phyloP scores from a whole-genome alignment of 1,140 invertebrate species.

The Trichomalopsis sarcophagae region DNA sequence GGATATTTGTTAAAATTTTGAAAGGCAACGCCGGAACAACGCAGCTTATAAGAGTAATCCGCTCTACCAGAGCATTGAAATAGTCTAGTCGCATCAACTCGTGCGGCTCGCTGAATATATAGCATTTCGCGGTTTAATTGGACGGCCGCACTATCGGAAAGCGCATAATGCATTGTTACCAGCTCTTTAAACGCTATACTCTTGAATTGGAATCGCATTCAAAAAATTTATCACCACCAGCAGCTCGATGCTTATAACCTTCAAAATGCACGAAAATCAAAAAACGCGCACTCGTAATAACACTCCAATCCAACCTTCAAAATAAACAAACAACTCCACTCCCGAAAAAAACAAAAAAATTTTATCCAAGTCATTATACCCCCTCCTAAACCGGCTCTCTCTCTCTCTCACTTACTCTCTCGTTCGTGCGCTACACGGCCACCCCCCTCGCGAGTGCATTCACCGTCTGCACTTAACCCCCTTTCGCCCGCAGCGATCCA shows the following conservation, averaged over 20 bases:
- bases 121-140: background rate
- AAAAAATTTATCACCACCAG: background rate
- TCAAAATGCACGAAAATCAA: background rate
- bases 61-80: background rate
- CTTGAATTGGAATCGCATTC: background rate
- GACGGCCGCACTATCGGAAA: background rate
- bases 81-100: background rate
- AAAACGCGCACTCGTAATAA: background rate
- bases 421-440: background rate
- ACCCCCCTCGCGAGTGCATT: slow-evolving; percentile 20
- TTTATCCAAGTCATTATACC: background rate
- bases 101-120: background rate
- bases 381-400: background rate
- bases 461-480: slow-evolving; percentile 25
- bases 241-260: background rate
- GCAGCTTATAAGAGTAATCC: background rate
- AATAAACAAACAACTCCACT: background rate
- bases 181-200: background rate
- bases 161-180: background rate
- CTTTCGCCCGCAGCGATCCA: background rate
- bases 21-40: background rate
- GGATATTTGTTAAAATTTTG: background rate
- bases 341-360: background rate
- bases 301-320: background rate
- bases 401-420: background rate